These are phyloP conservation scores for Drosophila merina DNA, from an alignment of 2,888 invertebrate species.

Conservation along the genomic window DNA sequence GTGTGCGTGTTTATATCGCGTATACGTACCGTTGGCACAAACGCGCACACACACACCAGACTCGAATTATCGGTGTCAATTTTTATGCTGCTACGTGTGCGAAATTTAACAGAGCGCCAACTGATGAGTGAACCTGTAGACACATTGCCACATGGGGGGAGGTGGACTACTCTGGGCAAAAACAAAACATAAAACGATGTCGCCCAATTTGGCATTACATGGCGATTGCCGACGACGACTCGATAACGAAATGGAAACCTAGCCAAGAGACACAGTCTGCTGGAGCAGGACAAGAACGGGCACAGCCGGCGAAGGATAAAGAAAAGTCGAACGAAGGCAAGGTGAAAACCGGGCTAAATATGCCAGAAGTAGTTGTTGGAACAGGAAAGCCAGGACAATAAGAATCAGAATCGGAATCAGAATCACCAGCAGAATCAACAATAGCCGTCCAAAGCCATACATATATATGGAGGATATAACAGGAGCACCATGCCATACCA, in stretches of 20 bases:
- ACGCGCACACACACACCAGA: slow-evolving; percentile 17
- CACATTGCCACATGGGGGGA: slow-evolving; percentile 36
- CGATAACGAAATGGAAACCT: slow-evolving; percentile 70
- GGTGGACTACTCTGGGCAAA: slow-evolving; percentile 8
- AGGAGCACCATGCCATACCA: neutral
- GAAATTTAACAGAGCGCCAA: slow-evolving; percentile 72
- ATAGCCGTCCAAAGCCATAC: slow-evolving; percentile 18
- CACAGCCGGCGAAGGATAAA: slow-evolving; percentile 13
- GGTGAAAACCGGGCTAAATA: slow-evolving; percentile 44
- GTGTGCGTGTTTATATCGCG: slow-evolving; percentile 71
- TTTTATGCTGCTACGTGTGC: slow-evolving; percentile 81
- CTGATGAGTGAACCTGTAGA: slow-evolving; percentile 72
- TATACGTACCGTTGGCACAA: slow-evolving; percentile 57
- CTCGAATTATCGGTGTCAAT: slow-evolving; percentile 77
- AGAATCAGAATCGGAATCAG: slow-evolving; percentile 34
- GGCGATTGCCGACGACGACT: slow-evolving; percentile 64
- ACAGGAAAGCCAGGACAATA: slow-evolving; percentile 39
- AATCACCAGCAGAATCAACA: slow-evolving; percentile 42
- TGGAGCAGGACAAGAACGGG: neutral
- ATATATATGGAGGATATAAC: neutral
- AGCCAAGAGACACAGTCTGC: slow-evolving; percentile 11
- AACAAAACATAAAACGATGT: slow-evolving; percentile 62
- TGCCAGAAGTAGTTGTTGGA: slow-evolving; percentile 50
- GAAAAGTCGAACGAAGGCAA: slow-evolving; percentile 33
- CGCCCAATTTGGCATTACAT: slow-evolving; percentile 76